Percentiles rank a stretch among this genome's conserved stretches.
These are phyloP conservation scores for Caradrina clavipalpis DNA, from an alignment of 2,888 invertebrate species.

Conservation along the genomic window DNA sequence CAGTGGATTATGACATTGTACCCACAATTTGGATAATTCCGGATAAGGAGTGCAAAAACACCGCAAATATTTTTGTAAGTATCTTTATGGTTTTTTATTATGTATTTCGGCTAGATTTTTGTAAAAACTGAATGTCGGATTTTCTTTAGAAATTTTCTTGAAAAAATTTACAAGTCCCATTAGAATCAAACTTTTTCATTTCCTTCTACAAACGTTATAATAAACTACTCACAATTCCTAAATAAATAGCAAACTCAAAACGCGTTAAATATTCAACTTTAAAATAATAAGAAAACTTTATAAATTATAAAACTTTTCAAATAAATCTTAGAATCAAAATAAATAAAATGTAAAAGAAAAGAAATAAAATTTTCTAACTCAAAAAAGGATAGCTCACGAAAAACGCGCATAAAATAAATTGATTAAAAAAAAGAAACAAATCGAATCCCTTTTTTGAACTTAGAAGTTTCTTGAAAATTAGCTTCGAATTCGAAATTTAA, in stretches of 20 bases:
- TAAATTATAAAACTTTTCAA: neutral
- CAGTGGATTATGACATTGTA: constrained; percentile 86
- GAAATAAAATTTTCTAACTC: constrained; percentile 39
- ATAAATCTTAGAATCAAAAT: constrained; percentile 23
- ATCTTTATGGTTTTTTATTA: constrained; percentile 67
- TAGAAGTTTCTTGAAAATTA: constrained; percentile 15
- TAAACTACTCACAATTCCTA: neutral
- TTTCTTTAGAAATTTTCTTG: neutral
- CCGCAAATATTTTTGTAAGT: constrained; percentile 91
- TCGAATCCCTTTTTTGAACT: constrained; percentile 15
- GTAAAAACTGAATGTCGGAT: constrained; percentile 36
- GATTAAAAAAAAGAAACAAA: constrained; percentile 41
- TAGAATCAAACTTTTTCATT: neutral
- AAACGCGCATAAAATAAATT: constrained; percentile 42
- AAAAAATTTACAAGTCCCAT: constrained; percentile 38
- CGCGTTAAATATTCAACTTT: neutral
- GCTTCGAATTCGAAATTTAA: constrained; percentile 41
- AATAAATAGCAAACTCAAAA: neutral
- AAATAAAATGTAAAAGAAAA: constrained; percentile 51
- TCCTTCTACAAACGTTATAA: neutral
- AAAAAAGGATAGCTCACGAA: constrained; percentile 40
- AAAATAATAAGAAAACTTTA: neutral
- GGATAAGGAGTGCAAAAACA: constrained; percentile 83
- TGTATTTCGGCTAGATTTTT: constrained; percentile 34
- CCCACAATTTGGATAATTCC: constrained; percentile 89